Conservation (phyloP, 92 coral and sea anemone genomes). For the Palythoa heliodiscus region DNA sequence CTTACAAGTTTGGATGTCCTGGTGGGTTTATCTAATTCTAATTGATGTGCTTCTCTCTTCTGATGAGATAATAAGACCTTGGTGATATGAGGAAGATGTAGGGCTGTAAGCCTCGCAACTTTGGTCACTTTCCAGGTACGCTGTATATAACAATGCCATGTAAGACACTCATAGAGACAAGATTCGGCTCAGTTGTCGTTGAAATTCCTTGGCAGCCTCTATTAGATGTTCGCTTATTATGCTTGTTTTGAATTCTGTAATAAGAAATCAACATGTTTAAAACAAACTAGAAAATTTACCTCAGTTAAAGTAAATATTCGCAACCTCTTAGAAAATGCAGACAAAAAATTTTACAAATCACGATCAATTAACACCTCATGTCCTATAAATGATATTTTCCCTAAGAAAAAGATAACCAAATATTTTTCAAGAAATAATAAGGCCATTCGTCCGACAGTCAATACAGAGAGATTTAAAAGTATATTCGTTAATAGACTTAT, state of each 20-base stretch:
- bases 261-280: not conserved
- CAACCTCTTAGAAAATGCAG: too few relatives aligned
- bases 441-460: too few relatives aligned
- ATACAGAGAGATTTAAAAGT: too few relatives aligned
- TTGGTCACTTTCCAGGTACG: constrained; percentile 1
- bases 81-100: constrained; percentile 1
- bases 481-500: too few relatives aligned
- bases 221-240: not conserved
- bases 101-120: constrained; percentile 3
- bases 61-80: not conserved
- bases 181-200: not conserved
- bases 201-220: not conserved
- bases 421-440: too few relatives aligned
- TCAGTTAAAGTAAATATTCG: too few relatives aligned
- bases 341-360: too few relatives aligned
- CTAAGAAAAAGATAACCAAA: too few relatives aligned
- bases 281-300: too few relatives aligned
- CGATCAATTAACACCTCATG: too few relatives aligned
- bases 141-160: not conserved
- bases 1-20: constrained; percentile 1
- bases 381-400: too few relatives aligned
- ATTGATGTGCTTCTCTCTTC: not conserved
- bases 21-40: not conserved
- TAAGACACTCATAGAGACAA: not conserved
- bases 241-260: not conserved